Conservation (phyloP, 1,140 invertebrate genomes). For the Adelges cooleyi region DNA sequence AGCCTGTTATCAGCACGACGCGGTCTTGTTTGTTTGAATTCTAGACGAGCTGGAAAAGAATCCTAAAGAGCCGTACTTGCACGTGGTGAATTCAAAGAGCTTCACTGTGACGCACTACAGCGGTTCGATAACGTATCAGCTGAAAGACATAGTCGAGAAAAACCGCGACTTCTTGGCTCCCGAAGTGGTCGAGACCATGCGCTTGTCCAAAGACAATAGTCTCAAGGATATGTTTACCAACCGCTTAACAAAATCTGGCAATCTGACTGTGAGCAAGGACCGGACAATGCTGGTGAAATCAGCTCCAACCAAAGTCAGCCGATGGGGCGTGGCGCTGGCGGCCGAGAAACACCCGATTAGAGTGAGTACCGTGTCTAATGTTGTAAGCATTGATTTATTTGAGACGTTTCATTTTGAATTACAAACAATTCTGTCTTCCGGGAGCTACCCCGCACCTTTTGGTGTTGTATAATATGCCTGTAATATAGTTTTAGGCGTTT, state of each 20-base stretch:
- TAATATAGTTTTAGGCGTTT: too few species aligned
- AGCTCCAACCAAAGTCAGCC: conserved; percentile 32
- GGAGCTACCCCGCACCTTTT: too few species aligned
- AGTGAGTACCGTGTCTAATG: conserved; percentile 36
- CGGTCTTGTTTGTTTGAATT: too few species aligned
- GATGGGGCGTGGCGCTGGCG: conserved; percentile 43
- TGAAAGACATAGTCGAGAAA: conserved; percentile 66
- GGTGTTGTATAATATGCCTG: too few species aligned
- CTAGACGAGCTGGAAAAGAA: conserved; percentile 43
- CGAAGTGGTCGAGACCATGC: conserved; percentile 71
- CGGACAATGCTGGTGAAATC: conserved; percentile 19
- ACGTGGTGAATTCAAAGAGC: conserved; percentile 50
- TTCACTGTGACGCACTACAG: conserved; percentile 75
- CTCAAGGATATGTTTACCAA: conserved; percentile 71
- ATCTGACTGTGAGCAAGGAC: conserved; percentile 40
- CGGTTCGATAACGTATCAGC: conserved; percentile 69
- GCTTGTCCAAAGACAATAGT: conserved; percentile 57
- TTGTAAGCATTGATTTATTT: too few species aligned
- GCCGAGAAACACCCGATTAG: conserved; percentile 41
- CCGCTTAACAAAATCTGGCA: conserved; percentile 73
- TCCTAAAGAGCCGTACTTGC: conserved; percentile 47
- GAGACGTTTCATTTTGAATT: too few species aligned
- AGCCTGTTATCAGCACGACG: too few species aligned
- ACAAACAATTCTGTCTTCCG: too few species aligned
- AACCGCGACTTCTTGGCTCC: conserved; percentile 79